These are phyloP conservation scores for Drosophila formosana DNA, from an alignment of 2,888 invertebrate species.

Conservation along the genomic window DNA sequence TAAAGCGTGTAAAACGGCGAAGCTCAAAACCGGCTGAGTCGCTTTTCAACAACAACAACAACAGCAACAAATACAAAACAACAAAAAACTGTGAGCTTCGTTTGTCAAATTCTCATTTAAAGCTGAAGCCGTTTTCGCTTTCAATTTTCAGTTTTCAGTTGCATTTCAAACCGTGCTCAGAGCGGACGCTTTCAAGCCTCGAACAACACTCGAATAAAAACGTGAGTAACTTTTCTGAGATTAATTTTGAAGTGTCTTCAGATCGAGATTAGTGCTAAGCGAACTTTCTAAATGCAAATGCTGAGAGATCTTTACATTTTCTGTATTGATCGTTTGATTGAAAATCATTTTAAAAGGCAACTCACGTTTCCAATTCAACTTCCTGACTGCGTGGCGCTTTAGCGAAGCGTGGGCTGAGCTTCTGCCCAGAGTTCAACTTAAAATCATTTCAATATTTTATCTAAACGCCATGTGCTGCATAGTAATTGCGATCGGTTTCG, in stretches of 20 bases:
- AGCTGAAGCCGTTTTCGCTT: constrained; percentile 37
- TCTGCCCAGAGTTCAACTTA: constrained; percentile 7
- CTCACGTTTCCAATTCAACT: constrained; percentile 29
- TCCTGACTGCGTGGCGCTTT: constrained; percentile 28
- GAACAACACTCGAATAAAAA: background rate
- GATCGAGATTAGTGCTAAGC: background rate
- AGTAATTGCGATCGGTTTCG: constrained; percentile 3
- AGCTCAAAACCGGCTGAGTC: constrained; percentile 66
- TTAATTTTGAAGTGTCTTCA: background rate
- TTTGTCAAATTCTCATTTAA: constrained; percentile 35
- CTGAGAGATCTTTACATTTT: background rate
- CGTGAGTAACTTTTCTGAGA: constrained; percentile 34
- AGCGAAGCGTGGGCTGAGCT: background rate
- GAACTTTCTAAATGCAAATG: constrained; percentile 49
- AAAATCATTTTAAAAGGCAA: constrained; percentile 10
- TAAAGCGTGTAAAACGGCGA: constrained; percentile 42
- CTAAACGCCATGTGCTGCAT: constrained; percentile 34
- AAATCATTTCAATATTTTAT: constrained; percentile 3
- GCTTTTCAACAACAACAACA: constrained; percentile 29
- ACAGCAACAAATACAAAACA: background rate
- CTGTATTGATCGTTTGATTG: constrained; percentile 8
- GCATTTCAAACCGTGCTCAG: constrained; percentile 52
- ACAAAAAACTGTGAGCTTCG: background rate
- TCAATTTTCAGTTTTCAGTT: constrained; percentile 59
- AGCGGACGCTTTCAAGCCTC: constrained; percentile 30